phyloP scores from a whole-genome alignment of 2,888 invertebrate genomes.

The Hirtodrosophila histrioides region DNA sequence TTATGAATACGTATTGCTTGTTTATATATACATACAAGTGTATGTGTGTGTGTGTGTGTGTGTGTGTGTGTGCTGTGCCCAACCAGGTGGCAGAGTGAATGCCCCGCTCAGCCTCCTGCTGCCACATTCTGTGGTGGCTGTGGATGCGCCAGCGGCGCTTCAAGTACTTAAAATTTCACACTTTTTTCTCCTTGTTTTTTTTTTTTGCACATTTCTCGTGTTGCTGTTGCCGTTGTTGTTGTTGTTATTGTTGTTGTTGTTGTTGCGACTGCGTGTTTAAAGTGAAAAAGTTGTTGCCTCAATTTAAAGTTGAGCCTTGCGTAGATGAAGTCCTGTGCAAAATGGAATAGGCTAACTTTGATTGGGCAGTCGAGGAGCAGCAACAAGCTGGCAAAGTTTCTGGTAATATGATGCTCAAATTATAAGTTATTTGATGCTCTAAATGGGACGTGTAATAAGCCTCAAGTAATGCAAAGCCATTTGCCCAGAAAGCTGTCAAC shows the following conservation, averaged over 20 bases:
- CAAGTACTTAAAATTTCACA: conserved; percentile 76
- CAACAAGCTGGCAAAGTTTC: conserved; percentile 26
- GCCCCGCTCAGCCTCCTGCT: conserved; percentile 22
- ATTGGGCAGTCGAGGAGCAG: conserved; percentile 32
- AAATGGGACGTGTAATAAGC: conserved; percentile 56
- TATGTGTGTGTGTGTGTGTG: conserved; percentile 3
- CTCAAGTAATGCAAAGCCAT: conserved; percentile 21
- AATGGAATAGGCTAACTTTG: conserved; percentile 54
- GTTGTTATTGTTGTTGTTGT: conserved; percentile 25
- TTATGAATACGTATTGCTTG: conserved; percentile 77
- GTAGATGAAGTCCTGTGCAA: conserved; percentile 18
- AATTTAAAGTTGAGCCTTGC: conserved; percentile 56
- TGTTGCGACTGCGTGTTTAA: conserved; percentile 52
- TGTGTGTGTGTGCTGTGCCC: conserved; percentile 5
- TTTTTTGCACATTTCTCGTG: not conserved
- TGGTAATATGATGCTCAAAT: conserved; percentile 31
- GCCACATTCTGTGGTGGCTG: conserved; percentile 27
- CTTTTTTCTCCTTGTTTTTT: conserved; percentile 52
- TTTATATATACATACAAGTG: conserved; percentile 44
- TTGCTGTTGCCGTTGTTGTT: conserved; percentile 22
- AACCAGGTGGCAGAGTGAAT: conserved; percentile 42
- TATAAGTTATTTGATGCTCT: conserved; percentile 47
- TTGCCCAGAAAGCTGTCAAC: conserved; percentile 17
- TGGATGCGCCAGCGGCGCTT: conserved; percentile 65
- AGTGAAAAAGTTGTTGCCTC: conserved; percentile 71